phyloP scores from a whole-genome alignment of 2,888 invertebrate species.

The Apodemia zela region DNA sequence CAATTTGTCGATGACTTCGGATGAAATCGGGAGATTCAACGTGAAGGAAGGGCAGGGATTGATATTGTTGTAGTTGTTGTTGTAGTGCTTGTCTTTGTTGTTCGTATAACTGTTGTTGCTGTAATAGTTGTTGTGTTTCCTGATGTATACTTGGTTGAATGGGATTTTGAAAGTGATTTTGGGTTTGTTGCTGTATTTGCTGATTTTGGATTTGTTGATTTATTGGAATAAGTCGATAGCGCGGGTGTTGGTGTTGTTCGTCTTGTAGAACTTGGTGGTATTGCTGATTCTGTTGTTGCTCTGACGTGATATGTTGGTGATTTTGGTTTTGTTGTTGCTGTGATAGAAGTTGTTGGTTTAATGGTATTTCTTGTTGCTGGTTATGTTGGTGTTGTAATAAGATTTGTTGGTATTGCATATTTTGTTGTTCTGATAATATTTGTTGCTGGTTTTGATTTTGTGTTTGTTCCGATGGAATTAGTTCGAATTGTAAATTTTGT shows the following conservation, averaged over 20 bases:
- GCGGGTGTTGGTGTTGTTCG: constrained; percentile 25
- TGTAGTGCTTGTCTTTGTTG: constrained; percentile 39
- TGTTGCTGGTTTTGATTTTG: not conserved
- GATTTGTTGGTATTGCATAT: not conserved
- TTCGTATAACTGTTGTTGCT: constrained; percentile 41
- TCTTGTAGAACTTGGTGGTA: constrained; percentile 20
- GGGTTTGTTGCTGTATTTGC: constrained; percentile 30
- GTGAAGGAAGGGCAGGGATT: constrained; percentile 40
- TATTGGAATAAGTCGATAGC: constrained; percentile 22
- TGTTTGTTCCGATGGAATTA: constrained; percentile 7
- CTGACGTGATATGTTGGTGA: not conserved
- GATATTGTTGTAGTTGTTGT: constrained; percentile 40
- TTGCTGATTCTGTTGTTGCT: not conserved
- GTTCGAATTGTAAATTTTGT: not conserved
- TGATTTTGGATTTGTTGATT: constrained; percentile 32
- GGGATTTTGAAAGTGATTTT: constrained; percentile 21
- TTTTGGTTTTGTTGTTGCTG: constrained; percentile 1
- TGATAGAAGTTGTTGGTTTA: not conserved
- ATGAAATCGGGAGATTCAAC: constrained; percentile 36
- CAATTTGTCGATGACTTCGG: constrained; percentile 37
- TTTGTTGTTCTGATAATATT: not conserved
- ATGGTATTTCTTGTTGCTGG: not conserved
- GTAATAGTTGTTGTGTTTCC: constrained; percentile 38
- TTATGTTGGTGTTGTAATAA: not conserved
- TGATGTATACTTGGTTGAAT: constrained; percentile 25